Base-by-base conservation (phyloP, 92 coral and sea anemone species). In the Porites lobata region DNA sequence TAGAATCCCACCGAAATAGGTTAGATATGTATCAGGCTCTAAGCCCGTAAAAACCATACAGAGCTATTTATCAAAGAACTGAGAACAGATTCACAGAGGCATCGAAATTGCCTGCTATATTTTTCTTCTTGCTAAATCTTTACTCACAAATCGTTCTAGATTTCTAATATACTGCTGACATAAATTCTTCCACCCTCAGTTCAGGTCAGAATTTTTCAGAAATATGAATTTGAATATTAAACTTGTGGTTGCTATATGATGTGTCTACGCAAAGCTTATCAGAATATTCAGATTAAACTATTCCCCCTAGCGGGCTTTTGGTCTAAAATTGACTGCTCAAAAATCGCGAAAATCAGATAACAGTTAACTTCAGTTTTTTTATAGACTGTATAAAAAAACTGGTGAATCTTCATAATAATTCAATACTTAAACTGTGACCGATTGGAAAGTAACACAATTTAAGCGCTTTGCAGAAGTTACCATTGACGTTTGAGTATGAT, bases 261-360 rank as follows among this genome's bases (percentile, higher is more conserved):
- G 47, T 38, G 47, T 38, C 47, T 38, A 38, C 4, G 4, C 47
- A 38, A 38, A 38, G 20, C 5, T 58, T 76, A 76, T 24, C 52
- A 58, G 32, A 57, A 76, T 56, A 58, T 38, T 38, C 47, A 38
- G 47, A 15, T 76, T 53, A 57, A 43, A 14, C 80, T 13, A 50
- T 8, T 58, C 52, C 58, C 53, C 17, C 54, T 14, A 29, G 52
- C 52, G 50, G 72, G 15, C 29, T 26, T 67, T 24, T 64, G 66
- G 47, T n/a, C 18, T 47, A 53, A 65, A 78, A 19, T 64, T 1
- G 65, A 63, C 32, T 54, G 43, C 72, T 65, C 20, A 38, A 32
- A 59, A 62, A 71, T 1, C 80, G 9, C 15, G 20, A 76, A 82
- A 69, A 69, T 43, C 26, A 9, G 61, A 63, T 43, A 63, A 79